Evolutionary conservation across 2,113 vertebrate species (phyloP).

Genomic region (Rhinogobius similis): DNA sequence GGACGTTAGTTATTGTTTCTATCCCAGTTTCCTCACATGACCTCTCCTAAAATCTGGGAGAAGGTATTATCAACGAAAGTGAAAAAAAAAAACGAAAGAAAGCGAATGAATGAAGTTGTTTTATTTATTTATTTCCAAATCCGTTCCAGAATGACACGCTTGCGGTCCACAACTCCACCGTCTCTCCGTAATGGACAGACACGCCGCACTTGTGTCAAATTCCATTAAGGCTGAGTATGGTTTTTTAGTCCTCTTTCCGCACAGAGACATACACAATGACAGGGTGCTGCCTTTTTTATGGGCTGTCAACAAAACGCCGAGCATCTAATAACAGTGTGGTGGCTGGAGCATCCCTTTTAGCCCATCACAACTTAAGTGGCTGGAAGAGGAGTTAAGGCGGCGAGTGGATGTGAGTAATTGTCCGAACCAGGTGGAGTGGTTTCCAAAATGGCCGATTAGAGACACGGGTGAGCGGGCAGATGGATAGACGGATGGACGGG

Average conservation of each 20-base stretch:
- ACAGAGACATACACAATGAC: slow-evolving; percentile 57
- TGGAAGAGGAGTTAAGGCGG: slow-evolving; percentile 71
- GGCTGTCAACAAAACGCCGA: slow-evolving; percentile 68
- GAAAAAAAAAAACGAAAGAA: too few relatives aligned
- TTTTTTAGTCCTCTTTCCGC: slow-evolving; percentile 57
- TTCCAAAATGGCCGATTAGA: slow-evolving; percentile 61
- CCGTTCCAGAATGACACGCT: neutral
- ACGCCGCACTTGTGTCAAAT: slow-evolving; percentile 53
- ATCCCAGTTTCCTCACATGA: too few relatives aligned
- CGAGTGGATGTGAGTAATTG: slow-evolving; percentile 67
- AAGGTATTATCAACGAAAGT: too few relatives aligned
- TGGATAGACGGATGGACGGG: slow-evolving; percentile 60
- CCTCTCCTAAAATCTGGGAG: too few relatives aligned
- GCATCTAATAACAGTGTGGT: slow-evolving; percentile 70
- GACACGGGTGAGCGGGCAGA: slow-evolving; percentile 68
- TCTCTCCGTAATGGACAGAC: slow-evolving; percentile 45
- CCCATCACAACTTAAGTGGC: slow-evolving; percentile 75
- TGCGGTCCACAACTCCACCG: neutral
- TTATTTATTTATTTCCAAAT: too few relatives aligned
- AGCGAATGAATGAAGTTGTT: too few relatives aligned
- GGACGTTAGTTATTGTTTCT: too few relatives aligned
- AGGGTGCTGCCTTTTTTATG: slow-evolving; percentile 65
- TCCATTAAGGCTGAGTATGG: slow-evolving; percentile 45
- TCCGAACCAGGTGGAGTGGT: slow-evolving; percentile 74
- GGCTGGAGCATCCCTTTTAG: slow-evolving; percentile 75